A percentile compares a stretch with the other conserved stretches of the same genome.
Evolutionary conservation across 2,113 vertebrate genomes (phyloP).

Genomic region (Albula goreensis): DNA sequence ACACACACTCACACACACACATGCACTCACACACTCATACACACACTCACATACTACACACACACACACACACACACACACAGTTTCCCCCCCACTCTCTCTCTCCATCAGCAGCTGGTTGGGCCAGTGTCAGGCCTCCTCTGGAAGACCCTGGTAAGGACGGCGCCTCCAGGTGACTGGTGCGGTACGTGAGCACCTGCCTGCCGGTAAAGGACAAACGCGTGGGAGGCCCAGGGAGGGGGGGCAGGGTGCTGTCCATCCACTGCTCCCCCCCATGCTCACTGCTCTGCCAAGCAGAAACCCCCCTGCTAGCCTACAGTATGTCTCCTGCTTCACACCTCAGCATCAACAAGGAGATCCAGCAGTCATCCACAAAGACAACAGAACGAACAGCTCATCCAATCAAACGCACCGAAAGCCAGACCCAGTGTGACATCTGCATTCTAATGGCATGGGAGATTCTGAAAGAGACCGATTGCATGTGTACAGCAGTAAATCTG

Average conservation of each 20-base stretch:
- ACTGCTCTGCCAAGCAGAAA: background rate
- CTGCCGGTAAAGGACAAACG: background rate
- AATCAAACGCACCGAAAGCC: background rate
- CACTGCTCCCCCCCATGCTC: background rate
- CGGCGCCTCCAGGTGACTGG: background rate
- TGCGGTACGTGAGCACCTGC: background rate
- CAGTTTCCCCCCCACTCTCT: background rate
- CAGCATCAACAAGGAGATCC: background rate
- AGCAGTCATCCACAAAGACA: background rate
- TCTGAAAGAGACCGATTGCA: background rate
- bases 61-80: slow-evolving; percentile 9
- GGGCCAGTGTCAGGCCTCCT: too few species aligned
- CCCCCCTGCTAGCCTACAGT: background rate
- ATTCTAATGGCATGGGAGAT: background rate
- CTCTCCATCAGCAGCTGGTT: too few species aligned
- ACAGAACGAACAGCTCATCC: too few species aligned
- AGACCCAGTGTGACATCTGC: background rate
- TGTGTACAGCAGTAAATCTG: background rate
- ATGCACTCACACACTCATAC: background rate
- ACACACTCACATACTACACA: slow-evolving; percentile 14
- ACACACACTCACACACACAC: background rate
- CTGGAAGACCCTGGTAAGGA: background rate
- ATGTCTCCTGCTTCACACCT: background rate
- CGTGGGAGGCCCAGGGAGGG: background rate
- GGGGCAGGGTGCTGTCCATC: background rate